A percentile compares a stretch with the other conserved stretches of the same genome.
phyloP scores from a whole-genome alignment of 2,888 invertebrate species.

The Tinea semifulvella region DNA sequence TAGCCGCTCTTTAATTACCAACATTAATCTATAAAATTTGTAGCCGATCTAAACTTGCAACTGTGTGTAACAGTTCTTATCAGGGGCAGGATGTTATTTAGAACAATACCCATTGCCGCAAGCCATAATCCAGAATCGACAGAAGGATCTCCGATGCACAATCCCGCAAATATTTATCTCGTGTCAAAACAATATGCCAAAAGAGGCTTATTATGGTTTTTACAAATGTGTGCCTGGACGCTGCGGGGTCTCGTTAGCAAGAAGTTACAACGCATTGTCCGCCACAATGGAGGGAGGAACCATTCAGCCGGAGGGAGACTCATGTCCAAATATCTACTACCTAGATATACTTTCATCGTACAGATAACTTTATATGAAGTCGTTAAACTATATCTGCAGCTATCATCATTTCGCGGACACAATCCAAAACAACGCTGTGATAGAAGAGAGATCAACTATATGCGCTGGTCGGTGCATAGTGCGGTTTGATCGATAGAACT shows the following conservation, averaged over 20 bases:
- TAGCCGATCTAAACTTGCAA: constrained; percentile 7
- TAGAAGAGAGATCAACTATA: no score
- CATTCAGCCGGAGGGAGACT: constrained; percentile 11
- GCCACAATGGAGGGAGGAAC: constrained; percentile 56
- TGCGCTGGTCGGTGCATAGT: no score
- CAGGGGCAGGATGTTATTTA: constrained; percentile 6
- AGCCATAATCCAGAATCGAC: constrained; percentile 10
- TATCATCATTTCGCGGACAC: no score
- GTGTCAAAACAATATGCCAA: constrained; percentile 65
- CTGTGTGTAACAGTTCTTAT: constrained; percentile 11
- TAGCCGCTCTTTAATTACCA: no score
- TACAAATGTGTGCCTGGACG: constrained; percentile 50
- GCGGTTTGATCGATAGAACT: no score
- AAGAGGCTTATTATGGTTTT: constrained; percentile 61
- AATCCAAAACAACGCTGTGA: no score
- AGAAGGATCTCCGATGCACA: constrained; percentile 40
- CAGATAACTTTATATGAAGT: no score
- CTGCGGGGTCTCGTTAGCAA: constrained; percentile 58
- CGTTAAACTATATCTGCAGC: no score
- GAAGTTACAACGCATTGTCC: constrained; percentile 59
- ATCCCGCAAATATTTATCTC: constrained; percentile 60
- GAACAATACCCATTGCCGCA: constrained; percentile 9
- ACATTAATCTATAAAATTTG: no score
- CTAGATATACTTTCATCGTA: not conserved
- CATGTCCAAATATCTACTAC: constrained; percentile 11